Evolutionary conservation across 2,888 invertebrate genomes (phyloP).

Genomic region (Nebria brevicollis): DNA sequence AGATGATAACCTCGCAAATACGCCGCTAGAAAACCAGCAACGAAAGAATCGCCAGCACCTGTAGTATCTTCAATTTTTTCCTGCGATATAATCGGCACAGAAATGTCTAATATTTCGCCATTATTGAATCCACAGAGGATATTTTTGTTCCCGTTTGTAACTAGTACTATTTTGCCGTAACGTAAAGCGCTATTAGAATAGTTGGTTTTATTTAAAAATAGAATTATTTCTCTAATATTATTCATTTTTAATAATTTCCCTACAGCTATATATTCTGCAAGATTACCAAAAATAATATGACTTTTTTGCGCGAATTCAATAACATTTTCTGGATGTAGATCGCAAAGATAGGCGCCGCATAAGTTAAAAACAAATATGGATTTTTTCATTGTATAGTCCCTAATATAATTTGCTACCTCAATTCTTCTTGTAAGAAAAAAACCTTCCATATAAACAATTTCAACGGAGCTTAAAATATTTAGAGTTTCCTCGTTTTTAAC

Average conservation of each 20-base stretch:
- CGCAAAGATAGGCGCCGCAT: constrained; percentile 67
- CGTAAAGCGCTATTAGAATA: constrained; percentile 36
- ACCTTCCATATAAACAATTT: constrained; percentile 67
- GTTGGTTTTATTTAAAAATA: constrained; percentile 50
- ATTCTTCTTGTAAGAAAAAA: constrained; percentile 68
- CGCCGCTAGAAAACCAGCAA: constrained; percentile 68
- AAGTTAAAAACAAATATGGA: constrained; percentile 66
- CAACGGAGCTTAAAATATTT: constrained; percentile 52
- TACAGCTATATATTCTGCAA: constrained; percentile 65
- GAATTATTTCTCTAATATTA: constrained; percentile 50
- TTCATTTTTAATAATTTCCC: constrained; percentile 56
- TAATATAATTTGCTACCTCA: constrained; percentile 62
- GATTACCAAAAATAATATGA: constrained; percentile 69
- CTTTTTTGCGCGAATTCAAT: constrained; percentile 62
- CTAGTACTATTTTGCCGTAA: constrained; percentile 66
- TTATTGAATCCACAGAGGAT: constrained; percentile 63
- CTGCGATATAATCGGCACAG: constrained; percentile 60
- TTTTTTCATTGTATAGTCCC: constrained; percentile 60
- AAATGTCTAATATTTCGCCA: constrained; percentile 51
- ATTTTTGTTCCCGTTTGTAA: constrained; percentile 71
- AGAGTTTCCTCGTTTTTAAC: constrained; percentile 52
- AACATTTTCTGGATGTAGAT: constrained; percentile 60
- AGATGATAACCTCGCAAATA: constrained; percentile 61
- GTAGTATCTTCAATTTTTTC: constrained; percentile 66
- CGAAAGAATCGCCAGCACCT: constrained; percentile 71